Conservation (phyloP, 2,113 vertebrate genomes). For the Hydrolagus affinis region DNA sequence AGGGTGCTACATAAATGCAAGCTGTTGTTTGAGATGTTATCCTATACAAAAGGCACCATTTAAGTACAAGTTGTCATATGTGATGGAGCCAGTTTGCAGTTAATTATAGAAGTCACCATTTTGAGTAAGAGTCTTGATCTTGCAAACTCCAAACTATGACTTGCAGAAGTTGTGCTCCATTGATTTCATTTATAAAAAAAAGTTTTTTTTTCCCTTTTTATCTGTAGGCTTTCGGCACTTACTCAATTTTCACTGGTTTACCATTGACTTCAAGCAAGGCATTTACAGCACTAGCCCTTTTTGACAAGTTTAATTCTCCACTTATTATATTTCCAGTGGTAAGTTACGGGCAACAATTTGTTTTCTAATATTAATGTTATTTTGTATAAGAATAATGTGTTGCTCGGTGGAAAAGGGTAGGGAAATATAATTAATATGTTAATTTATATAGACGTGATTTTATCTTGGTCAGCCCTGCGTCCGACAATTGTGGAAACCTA, state of each 20-base stretch:
- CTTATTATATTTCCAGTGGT: constrained; percentile 6
- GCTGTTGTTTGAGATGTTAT: no score
- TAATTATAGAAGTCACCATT: no score
- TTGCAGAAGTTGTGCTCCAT: not conserved
- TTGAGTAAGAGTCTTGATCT: no score
- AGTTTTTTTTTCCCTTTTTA: not conserved
- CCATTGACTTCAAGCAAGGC: constrained; percentile 19
- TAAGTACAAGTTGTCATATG: no score
- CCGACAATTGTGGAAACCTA: no score
- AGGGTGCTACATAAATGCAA: no score
- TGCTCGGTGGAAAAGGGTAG: not conserved
- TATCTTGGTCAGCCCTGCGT: no score
- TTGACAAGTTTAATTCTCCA: constrained; percentile 26
- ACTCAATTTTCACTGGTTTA: not conserved
- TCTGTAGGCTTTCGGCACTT: constrained; percentile 11
- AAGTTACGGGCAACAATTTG: not conserved
- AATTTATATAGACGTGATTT: no score
- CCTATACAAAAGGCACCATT: no score
- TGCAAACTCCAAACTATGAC: not conserved
- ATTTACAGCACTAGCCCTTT: constrained; percentile 24
- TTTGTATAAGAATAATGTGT: not conserved
- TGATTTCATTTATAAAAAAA: not conserved
- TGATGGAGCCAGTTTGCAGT: no score
- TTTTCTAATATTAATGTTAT: no score
- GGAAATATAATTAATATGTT: not conserved